phyloP scores from a whole-genome alignment of 2,888 invertebrate genomes.

The Drosophila koepferae region DNA sequence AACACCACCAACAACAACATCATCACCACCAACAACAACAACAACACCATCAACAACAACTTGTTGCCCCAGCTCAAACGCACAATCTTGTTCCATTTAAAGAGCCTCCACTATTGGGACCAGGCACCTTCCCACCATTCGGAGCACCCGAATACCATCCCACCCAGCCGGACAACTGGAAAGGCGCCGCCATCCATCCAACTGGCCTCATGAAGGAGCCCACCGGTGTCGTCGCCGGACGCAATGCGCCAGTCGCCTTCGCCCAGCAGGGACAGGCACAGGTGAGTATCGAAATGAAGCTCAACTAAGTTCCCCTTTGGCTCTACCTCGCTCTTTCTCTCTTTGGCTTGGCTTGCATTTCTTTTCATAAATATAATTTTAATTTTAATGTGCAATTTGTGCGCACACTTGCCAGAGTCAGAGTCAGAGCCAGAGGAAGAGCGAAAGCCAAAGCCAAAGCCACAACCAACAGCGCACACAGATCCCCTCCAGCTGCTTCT shows the following conservation, averaged over 20 bases:
- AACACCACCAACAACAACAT: slow-evolving; percentile 47
- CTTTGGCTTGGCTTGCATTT: slow-evolving; percentile 21
- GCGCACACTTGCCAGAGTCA: slow-evolving; percentile 25
- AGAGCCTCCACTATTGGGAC: slow-evolving; percentile 85
- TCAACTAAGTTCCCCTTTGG: background rate
- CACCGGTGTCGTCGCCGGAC: slow-evolving; percentile 85
- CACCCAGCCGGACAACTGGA: slow-evolving; percentile 85
- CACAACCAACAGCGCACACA: slow-evolving; percentile 11
- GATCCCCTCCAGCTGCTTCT: slow-evolving; percentile 24
- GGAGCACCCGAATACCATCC: slow-evolving; percentile 85
- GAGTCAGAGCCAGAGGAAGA: slow-evolving; percentile 5
- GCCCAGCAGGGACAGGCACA: slow-evolving; percentile 84
- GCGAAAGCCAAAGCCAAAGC: background rate
- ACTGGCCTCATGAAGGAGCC: slow-evolving; percentile 88
- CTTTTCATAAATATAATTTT: slow-evolving; percentile 56
- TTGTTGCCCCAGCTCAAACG: slow-evolving; percentile 78
- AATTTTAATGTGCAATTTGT: slow-evolving; percentile 54
- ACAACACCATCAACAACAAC: slow-evolving; percentile 69
- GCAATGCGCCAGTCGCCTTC: slow-evolving; percentile 85
- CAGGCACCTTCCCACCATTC: slow-evolving; percentile 85
- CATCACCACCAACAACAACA: slow-evolving; percentile 58
- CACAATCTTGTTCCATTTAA: slow-evolving; percentile 85
- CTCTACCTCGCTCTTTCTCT: background rate
- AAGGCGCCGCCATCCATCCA: slow-evolving; percentile 84
- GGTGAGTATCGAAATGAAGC: slow-evolving; percentile 68